Evolutionary conservation across 2,113 vertebrate species (phyloP).

Genomic region (Callipepla squamata): DNA sequence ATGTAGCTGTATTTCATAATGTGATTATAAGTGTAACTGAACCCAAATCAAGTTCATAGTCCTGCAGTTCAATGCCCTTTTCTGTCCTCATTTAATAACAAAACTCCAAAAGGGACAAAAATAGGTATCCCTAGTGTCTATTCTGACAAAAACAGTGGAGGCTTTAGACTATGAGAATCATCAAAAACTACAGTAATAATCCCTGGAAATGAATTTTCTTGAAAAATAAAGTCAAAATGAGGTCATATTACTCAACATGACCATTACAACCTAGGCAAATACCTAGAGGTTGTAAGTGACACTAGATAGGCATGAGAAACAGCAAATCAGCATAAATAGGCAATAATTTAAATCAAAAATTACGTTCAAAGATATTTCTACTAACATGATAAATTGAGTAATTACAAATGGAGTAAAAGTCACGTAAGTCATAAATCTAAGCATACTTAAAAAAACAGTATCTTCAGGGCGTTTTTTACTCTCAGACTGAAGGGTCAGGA

Average conservation of each 20-base stretch:
- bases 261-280: neutral
- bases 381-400: neutral
- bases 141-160: neutral
- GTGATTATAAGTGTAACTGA: neutral
- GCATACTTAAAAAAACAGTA: fast-evolving
- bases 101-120: neutral
- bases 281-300: neutral
- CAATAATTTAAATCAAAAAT: neutral
- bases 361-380: neutral
- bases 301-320: neutral
- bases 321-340: neutral
- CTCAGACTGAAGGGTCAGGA: fast-evolving
- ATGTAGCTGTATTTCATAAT: neutral
- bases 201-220: neutral
- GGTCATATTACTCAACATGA: neutral
- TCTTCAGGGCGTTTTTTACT: neutral
- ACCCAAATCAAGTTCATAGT: neutral
- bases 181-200: neutral
- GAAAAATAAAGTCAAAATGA: neutral
- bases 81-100: neutral
- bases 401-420: neutral
- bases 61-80: neutral
- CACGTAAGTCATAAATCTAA: neutral
- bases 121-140: neutral
- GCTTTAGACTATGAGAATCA: neutral